These are phyloP conservation scores for Heteronetta atricapilla DNA, from an alignment of 2,113 vertebrate genomes.

Conservation along the genomic window DNA sequence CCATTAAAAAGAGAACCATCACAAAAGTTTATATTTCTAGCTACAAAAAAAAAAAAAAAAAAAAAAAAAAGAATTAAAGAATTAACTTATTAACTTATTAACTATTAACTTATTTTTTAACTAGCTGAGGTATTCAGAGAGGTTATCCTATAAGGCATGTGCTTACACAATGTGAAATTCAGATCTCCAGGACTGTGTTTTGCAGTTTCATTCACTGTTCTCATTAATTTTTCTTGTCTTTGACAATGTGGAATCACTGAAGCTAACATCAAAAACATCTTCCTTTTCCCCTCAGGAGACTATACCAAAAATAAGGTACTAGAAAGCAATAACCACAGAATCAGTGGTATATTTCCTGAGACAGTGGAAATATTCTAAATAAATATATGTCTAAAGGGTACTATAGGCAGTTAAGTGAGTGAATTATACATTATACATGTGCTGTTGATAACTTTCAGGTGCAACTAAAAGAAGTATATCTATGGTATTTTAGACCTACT, in stretches of 20 bases:
- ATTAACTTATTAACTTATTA: constrained; percentile 30
- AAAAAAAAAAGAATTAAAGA: too few species aligned
- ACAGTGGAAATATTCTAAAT: constrained; percentile 45
- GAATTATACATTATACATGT: constrained; percentile 44
- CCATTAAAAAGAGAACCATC: constrained; percentile 4
- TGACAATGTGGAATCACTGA: constrained; percentile 49
- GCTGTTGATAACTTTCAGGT: not conserved
- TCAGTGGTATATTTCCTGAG: not conserved
- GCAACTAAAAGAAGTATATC: constrained; percentile 1
- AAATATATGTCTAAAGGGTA: constrained; percentile 29
- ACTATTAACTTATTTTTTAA: constrained; percentile 37
- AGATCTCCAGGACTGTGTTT: constrained; percentile 14
- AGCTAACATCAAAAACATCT: constrained; percentile 56
- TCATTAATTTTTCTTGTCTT: constrained; percentile 54
- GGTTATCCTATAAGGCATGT: not conserved
- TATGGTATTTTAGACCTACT: not conserved
- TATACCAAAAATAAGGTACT: not conserved
- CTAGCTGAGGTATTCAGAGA: constrained; percentile 10
- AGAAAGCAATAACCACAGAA: constrained; percentile 17
- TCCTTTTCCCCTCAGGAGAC: constrained; percentile 43
- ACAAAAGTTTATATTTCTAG: constrained; percentile 31
- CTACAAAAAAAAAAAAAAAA: not conserved
- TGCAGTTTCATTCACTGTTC: constrained; percentile 28
- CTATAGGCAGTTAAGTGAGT: constrained; percentile 39
- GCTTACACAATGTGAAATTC: constrained; percentile 19